Evolutionary conservation across 1,140 invertebrate species (phyloP).

Genomic region (Diplogasteroides magnus): DNA sequence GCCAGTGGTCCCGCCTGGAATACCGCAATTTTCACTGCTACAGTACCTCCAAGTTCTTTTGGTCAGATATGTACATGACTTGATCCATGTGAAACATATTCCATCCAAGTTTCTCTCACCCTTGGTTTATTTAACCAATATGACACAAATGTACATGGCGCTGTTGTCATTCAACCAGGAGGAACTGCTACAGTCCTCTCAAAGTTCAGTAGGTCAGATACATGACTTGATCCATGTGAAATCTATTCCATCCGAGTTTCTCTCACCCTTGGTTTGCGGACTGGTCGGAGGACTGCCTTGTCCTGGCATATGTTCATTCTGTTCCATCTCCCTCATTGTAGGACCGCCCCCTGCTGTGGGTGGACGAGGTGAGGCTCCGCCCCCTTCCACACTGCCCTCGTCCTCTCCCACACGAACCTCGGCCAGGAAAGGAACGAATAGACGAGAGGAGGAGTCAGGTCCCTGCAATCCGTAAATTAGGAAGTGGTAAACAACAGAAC

Average conservation of each 20-base stretch:
- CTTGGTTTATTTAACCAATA: too few species aligned
- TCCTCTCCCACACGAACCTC: slow-evolving; percentile 57
- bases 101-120: too few species aligned
- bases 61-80: not conserved
- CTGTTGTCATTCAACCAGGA: too few species aligned
- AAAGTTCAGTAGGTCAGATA: too few species aligned
- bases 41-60: not conserved
- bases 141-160: too few species aligned
- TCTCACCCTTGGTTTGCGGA: not conserved
- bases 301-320: not conserved
- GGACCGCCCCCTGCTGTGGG: too few species aligned
- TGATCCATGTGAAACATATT: too few species aligned
- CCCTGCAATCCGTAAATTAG: not conserved
- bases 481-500: slow-evolving; percentile 10
- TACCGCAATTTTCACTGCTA: not conserved
- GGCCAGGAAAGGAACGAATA: slow-evolving; percentile 84
- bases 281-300: not conserved
- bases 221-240: too few species aligned
- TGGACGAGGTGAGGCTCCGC: too few species aligned
- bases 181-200: too few species aligned
- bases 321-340: not conserved
- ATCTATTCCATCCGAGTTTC: too few species aligned
- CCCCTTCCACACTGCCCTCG: not conserved
- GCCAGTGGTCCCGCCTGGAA: not conserved
- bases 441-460: not conserved